Evolutionary conservation across 2,888 invertebrate genomes (phyloP).

Genomic region (Sycophila texana): DNA sequence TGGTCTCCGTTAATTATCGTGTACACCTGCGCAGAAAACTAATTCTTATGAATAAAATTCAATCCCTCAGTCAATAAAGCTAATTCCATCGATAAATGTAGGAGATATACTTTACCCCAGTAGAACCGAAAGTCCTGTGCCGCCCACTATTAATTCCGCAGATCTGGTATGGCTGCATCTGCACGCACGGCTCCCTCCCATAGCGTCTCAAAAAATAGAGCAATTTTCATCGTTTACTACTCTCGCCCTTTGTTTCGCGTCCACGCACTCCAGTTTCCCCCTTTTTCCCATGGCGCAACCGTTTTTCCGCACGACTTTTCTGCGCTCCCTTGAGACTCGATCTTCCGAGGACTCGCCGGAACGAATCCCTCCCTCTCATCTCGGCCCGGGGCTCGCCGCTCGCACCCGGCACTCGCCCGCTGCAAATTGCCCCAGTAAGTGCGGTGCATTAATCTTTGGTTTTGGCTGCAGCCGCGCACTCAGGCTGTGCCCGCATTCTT

Average conservation of each 20-base stretch:
- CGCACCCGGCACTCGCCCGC: slow-evolving; percentile 54
- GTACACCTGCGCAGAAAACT: too few species aligned
- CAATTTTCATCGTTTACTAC: slow-evolving; percentile 41
- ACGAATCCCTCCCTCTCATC: slow-evolving; percentile 67
- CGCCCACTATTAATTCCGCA: slow-evolving; percentile 14
- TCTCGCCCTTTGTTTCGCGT: slow-evolving; percentile 37
- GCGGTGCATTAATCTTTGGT: slow-evolving; percentile 76
- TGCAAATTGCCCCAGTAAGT: slow-evolving; percentile 75
- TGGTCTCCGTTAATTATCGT: too few species aligned
- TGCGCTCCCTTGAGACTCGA: slow-evolving; percentile 17
- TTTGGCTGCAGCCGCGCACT: slow-evolving; percentile 71
- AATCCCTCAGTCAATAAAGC: too few species aligned
- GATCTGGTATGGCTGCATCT: neutral
- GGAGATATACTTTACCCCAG: too few species aligned
- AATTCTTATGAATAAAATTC: too few species aligned
- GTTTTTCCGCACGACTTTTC: slow-evolving; percentile 40
- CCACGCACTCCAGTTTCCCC: neutral
- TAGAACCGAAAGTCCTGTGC: too few species aligned
- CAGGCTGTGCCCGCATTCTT: slow-evolving; percentile 6
- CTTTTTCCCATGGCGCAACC: neutral
- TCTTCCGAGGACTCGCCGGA: slow-evolving; percentile 55
- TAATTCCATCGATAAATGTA: too few species aligned
- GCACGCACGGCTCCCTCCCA: neutral
- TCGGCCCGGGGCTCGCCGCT: slow-evolving; percentile 40
- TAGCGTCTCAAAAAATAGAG: slow-evolving; percentile 9